Evolutionary conservation across 1,140 invertebrate species (phyloP), one percentile per base, ranked within the genome.

Genomic region (Nephila pilipes): DNA sequence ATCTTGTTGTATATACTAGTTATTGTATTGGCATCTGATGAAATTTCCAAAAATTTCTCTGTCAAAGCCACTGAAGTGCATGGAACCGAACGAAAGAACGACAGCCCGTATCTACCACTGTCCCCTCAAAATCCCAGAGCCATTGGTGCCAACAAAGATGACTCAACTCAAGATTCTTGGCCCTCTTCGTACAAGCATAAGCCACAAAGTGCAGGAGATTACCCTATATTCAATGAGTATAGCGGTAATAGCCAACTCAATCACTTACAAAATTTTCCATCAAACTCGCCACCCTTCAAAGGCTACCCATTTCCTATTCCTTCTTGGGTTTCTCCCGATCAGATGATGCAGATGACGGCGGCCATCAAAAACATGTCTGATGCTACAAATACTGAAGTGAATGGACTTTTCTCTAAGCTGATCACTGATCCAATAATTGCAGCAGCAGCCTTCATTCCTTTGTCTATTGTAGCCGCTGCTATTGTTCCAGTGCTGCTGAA

Each of bases 401-500:
- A 0, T 57, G 79, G 85, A 1, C 20, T 92, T 22, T 54, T 93
- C 0, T 87, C 91, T 1, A 93, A 93, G 57, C 22, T 93, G 2
- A 29, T 87, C 0, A 60, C 85, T 46, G 65, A 93, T 55, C 90
- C 90, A 25, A 93, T 87, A 38, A 16, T 85, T 75, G 32, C 38
- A 0, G 25, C 60, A 46, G 85, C 91, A 38, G 91, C 83, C 0
- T 58, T 93, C 22, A 58, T 93, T 5, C 85, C 91, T 18, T 46
- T 93, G 38, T 75, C 83, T 18, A 36, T 93, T 1, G 85, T 87
- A 0, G 22, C 81, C 16, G 83, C 85, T n/a, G 63, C 83, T 32
- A 54, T 80, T 16, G 65, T 93, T n/a, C 91, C 85, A n/a, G 91
- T 93, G 6, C 18, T 93, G n/a, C 63, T 93, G 63, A 93, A 93